These are phyloP conservation scores for Opisthograptis luteolata DNA, from an alignment of 2,888 invertebrate species.

Conservation along the genomic window DNA sequence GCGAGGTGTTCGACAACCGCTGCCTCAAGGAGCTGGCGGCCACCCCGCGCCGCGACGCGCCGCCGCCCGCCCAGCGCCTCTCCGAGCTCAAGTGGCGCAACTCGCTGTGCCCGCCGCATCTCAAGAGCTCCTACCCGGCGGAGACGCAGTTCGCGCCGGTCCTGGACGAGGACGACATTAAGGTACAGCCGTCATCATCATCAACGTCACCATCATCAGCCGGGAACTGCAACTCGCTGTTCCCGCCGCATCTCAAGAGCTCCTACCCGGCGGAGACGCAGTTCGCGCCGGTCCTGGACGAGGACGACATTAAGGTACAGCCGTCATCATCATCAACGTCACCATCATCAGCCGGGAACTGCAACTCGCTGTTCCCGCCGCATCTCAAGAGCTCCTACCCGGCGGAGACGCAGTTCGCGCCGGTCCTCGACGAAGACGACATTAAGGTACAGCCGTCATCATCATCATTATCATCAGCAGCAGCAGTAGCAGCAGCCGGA, in stretches of 20 bases:
- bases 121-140: conserved; percentile 93
- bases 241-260: conserved; percentile 93
- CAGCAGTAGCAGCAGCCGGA: too few relatives aligned
- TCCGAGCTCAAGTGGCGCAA: conserved; percentile 92
- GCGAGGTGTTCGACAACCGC: conserved; percentile 92
- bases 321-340: too few relatives aligned
- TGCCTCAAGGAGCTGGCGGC: conserved; percentile 88
- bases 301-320: conserved; percentile 77
- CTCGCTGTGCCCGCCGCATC: conserved; percentile 92
- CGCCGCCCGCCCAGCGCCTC: conserved; percentile 59
- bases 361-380: conserved; percentile 93
- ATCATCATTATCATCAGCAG: too few relatives aligned
- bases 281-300: conserved; percentile 81
- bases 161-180: conserved; percentile 78
- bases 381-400: conserved; percentile 94
- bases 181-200: too few relatives aligned
- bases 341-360: too few relatives aligned
- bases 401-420: conserved; percentile 89
- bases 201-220: too few relatives aligned
- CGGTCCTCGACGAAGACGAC: conserved; percentile 75
- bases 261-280: conserved; percentile 93
- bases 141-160: conserved; percentile 88
- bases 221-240: conserved; percentile 93
- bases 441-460: too few relatives aligned
- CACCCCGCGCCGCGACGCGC: conserved; percentile 73